Percentiles rank a stretch among this genome's conserved stretches.
Evolutionary conservation across 2,888 invertebrate species (phyloP).

Genomic region (Phrixothrix hirtus): DNA sequence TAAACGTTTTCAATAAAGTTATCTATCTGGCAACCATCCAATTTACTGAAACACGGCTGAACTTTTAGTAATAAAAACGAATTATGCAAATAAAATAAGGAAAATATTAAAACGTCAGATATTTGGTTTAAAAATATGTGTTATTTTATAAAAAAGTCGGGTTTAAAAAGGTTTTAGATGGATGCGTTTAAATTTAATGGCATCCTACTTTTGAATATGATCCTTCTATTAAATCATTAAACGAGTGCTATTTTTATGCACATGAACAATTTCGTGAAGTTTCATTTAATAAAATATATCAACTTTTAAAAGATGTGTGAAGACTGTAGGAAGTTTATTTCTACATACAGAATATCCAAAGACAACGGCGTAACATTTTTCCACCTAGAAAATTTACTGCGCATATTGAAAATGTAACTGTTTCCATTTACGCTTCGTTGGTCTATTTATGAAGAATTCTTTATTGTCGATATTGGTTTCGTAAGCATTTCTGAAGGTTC

Average conservation of each 20-base stretch:
- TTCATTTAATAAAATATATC: too few species aligned
- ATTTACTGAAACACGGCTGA: neutral
- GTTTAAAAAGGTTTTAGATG: too few species aligned
- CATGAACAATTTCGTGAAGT: too few species aligned
- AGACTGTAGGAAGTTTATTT: too few species aligned
- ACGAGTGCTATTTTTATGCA: too few species aligned
- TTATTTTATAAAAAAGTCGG: neutral
- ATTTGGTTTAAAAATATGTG: neutral
- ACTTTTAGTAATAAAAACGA: conserved; percentile 1
- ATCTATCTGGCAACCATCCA: conserved; percentile 3
- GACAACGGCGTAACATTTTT: neutral
- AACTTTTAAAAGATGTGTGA: too few species aligned
- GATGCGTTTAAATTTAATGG: too few species aligned
- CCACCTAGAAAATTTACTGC: conserved; percentile 20
- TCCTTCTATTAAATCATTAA: too few species aligned
- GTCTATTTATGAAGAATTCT: conserved; percentile 23
- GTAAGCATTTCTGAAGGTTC: conserved; percentile 12
- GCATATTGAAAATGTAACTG: conserved; percentile 13
- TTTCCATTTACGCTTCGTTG: conserved; percentile 23
- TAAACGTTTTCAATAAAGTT: conserved; percentile 2
- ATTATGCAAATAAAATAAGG: conserved; percentile 9
- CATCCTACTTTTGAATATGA: too few species aligned
- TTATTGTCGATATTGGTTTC: conserved; percentile 22
- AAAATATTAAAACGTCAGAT: neutral
- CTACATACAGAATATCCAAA: too few species aligned